Conservation (phyloP, 1,140 invertebrate species). For the Solenopsis invicta region DNA sequence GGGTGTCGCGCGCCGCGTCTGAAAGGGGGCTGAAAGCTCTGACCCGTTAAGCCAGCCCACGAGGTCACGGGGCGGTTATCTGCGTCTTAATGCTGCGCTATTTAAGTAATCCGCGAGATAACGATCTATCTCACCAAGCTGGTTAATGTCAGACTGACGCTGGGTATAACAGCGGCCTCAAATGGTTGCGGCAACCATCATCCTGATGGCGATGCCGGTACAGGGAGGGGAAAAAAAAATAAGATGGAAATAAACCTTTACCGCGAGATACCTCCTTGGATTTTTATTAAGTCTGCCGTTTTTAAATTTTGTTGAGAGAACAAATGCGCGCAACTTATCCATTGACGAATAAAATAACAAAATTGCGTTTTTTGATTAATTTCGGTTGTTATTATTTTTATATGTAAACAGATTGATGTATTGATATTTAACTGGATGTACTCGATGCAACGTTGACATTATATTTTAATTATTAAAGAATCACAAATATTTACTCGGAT, state of each 20-base stretch:
- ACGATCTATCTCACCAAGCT: constrained; percentile 43
- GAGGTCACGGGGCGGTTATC: constrained; percentile 53
- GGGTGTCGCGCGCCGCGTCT: constrained; percentile 54
- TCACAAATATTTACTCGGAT: not conserved
- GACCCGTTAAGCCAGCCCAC: constrained; percentile 53
- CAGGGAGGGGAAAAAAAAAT: not conserved
- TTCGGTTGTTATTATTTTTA: not conserved
- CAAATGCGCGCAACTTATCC: not conserved
- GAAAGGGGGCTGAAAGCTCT: constrained; percentile 51
- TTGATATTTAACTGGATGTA: not conserved
- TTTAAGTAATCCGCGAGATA: constrained; percentile 58
- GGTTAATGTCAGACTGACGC: constrained; percentile 34
- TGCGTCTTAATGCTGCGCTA: constrained; percentile 58
- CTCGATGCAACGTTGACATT: not conserved
- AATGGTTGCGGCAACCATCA: not conserved
- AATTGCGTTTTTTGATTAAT: not conserved
- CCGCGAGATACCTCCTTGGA: not conserved
- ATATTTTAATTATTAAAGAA: not conserved
- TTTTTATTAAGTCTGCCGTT: not conserved
- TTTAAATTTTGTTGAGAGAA: not conserved
- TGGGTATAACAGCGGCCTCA: not conserved
- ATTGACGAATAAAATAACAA: not conserved
- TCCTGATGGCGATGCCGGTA: not conserved
- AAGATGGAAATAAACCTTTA: not conserved
- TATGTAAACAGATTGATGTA: not conserved